Base-by-base conservation (phyloP, 2,888 invertebrate species). In the Caradrina kadenii region DNA sequence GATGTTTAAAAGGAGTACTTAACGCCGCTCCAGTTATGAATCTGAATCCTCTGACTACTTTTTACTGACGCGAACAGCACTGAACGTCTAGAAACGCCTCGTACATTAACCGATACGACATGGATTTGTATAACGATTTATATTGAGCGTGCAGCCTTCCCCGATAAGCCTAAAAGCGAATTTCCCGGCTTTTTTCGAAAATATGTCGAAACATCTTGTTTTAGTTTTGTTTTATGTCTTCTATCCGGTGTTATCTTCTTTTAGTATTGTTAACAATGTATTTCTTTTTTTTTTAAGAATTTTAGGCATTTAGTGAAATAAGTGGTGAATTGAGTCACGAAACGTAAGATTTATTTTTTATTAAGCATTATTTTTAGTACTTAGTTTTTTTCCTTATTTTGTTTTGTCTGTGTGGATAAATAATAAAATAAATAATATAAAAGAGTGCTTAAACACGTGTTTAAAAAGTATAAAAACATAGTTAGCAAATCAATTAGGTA, bases 121-220 rank as follows among this genome's bases (percentile, higher is more conserved):
- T 31, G 50, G 76, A 76, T 60, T 76, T 76, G 69, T 76, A 48
- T 45, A 68, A 45, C 11, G 35, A 68, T 50, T 76, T 68, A 48
- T 60, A 56, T 52, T 60, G 60, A 74, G 42, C 19, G 22, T 54
- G 49, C 13, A 54, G 19, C 54, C 48, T 42, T 42, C 31, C 35
- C 11, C 53, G 26, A 59, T 54, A 75, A 60, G 54, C 22, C 54
- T 45, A 35, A 54, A 72, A 11, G 54, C 58, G 48, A 54, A 35
- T 59, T 67, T 48, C 15, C 50, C 17, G n/a, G n/a, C n/a, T 63
- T 58, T 63, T 53, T 53, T 45, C 55, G 17, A 35, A 42, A 55
- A 55, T 45, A 45, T 45, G n/a, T 21, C 11, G 49, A 53, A 35
- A 53, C 31, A 49, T 42, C n/a, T 63, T 56, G 35, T 42, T 72